These are phyloP conservation scores for Drosophila niveifrons DNA, from an alignment of 2,888 invertebrate genomes.

Conservation along the genomic window DNA sequence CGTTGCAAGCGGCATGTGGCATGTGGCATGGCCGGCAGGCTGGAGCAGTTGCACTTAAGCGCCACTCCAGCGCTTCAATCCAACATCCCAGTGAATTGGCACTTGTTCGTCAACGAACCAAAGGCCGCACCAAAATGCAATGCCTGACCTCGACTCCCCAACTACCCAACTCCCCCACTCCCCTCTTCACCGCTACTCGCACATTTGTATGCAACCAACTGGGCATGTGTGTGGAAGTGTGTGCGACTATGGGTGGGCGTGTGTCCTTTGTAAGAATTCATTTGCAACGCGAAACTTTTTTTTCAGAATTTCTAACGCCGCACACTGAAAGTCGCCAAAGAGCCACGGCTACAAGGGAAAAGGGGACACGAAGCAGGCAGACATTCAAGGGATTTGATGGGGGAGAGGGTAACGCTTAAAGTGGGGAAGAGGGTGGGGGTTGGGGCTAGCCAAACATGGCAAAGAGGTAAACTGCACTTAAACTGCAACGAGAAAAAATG, in stretches of 20 bases:
- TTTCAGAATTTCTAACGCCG: constrained; percentile 80
- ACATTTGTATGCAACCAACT: constrained; percentile 43
- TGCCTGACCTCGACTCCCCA: constrained; percentile 29
- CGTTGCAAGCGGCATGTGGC: constrained; percentile 1
- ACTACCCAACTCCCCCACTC: neutral
- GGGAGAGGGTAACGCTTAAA: neutral
- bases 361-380: constrained; percentile 18
- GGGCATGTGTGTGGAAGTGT: constrained; percentile 26
- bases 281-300: constrained; percentile 78
- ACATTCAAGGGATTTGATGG: constrained; percentile 19
- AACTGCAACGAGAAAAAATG: constrained; percentile 81
- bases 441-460: constrained; percentile 48
- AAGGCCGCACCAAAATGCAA: constrained; percentile 74
- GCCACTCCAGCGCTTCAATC: constrained; percentile 73
- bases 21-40: constrained; percentile 30
- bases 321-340: constrained; percentile 76
- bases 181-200: neutral
- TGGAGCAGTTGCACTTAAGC: constrained; percentile 69
- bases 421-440: neutral
- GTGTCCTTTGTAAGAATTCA: constrained; percentile 78
- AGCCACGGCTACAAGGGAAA: constrained; percentile 26
- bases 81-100: constrained; percentile 74
- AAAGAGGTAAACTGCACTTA: constrained; percentile 82
- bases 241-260: constrained; percentile 39
- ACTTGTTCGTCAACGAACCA: constrained; percentile 79